Evolutionary conservation across 2,797 vertebrate species (phyloP), one percentile per base, ranked within the genome.

Genomic region (Halcyon badia): DNA sequence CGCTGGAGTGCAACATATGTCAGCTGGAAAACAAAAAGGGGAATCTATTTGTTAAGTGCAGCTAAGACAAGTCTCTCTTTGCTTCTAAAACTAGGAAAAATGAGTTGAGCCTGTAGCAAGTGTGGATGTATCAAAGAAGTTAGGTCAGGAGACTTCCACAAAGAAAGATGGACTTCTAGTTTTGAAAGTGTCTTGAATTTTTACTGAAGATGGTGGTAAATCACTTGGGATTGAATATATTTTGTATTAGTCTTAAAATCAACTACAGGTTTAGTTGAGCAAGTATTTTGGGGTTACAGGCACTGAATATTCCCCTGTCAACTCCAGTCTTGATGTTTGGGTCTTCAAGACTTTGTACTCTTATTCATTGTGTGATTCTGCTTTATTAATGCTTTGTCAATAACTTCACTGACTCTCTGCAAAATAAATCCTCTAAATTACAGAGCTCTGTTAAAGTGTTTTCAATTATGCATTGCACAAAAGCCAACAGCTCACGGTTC

Each of bases 71-170:
- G 37, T 35, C 9, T 78, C 35, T 66, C 3, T 60, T 71, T 70
- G 22, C 10, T 54, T 41, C 54, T 30, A 14, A 37, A 83, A 28
- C 10, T 1, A 3, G 61, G 41, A 61, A 58, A 68, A 86, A 46
- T 0, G 1, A 86, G 33, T 12, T 5, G 24, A 89, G 9, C 4
- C 44, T 14, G 3, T 5, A 25, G 46, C 15, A 89, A 64, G 35
- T 5, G 20, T 11, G 42, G 62, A 21, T 44, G 11, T 12, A 25
- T 35, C 24, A 51, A 46, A 25, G 31, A 56, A 68, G 12, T 3
- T 19, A 30, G 31, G 41, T 25, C 28, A 16, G 42, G 35, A 82
- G 18, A 16, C 5, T 62, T 16, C 11, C 24, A 48, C 10, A 18
- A 39, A 68, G 19, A 42, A 65, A 41, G 6, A 52, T 4, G 24